phyloP scores from a whole-genome alignment of 2,888 invertebrate species.

The Eugnorisma glareosa region DNA sequence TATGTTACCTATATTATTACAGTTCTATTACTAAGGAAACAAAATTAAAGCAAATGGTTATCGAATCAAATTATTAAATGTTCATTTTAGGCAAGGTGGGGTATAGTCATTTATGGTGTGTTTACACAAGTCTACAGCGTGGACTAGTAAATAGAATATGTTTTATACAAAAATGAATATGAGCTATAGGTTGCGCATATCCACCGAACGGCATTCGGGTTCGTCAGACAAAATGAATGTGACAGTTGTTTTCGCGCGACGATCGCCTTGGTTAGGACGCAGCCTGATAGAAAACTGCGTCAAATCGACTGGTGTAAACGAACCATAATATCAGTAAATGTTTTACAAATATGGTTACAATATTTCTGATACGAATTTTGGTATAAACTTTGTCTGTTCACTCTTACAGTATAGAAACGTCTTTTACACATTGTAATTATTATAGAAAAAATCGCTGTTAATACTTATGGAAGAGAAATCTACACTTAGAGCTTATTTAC shows the following conservation, averaged over 20 bases:
- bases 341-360: conserved; percentile 61
- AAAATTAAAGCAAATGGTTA: conserved; percentile 63
- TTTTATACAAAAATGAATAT: conserved; percentile 27
- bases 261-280: not conserved
- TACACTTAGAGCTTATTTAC: conserved; percentile 67
- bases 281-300: not conserved
- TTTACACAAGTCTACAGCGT: conserved; percentile 36
- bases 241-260: not conserved
- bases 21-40: conserved; percentile 73
- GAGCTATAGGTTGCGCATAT: not conserved
- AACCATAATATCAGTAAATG: conserved; percentile 36
- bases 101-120: conserved; percentile 29
- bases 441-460: conserved; percentile 46
- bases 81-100: conserved; percentile 70
- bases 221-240: not conserved
- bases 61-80: conserved; percentile 53
- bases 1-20: conserved; percentile 75
- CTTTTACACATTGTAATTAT: conserved; percentile 38
- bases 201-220: not conserved
- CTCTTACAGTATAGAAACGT: conserved; percentile 44
- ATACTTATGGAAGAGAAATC: conserved; percentile 59
- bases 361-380: conserved; percentile 64
- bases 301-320: conserved; percentile 43
- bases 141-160: conserved; percentile 25
- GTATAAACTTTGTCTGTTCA: conserved; percentile 63